Evolutionary conservation across 2,888 invertebrate genomes (phyloP).

Genomic region (Dicycla oo): DNA sequence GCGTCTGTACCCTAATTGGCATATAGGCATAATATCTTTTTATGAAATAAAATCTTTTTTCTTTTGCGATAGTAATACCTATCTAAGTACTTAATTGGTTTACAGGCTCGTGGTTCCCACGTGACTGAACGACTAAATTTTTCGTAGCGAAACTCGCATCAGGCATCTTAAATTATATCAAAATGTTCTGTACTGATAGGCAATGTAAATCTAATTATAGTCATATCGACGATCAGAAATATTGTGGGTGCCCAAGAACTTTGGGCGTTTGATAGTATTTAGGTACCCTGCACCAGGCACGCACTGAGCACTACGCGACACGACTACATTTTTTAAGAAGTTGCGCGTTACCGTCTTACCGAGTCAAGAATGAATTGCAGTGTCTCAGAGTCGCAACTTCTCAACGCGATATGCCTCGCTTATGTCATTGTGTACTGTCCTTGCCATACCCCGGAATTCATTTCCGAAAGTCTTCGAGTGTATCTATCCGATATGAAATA

Average conservation of each 20-base stretch:
- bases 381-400: background rate
- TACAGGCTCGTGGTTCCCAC: background rate
- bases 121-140: background rate
- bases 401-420: background rate
- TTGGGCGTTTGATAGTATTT: background rate
- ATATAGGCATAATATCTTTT: background rate
- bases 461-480: background rate
- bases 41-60: background rate
- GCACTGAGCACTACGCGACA: background rate
- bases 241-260: too few relatives aligned
- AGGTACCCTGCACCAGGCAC: background rate
- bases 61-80: background rate
- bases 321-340: background rate
- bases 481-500: background rate
- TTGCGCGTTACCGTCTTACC: background rate
- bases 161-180: too few relatives aligned
- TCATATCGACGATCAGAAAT: background rate
- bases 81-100: background rate
- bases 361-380: background rate
- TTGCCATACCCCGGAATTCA: background rate
- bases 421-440: background rate
- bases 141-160: too few relatives aligned
- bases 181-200: background rate
- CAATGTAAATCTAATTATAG: background rate
- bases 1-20: too few relatives aligned